Percentiles rank a stretch among this genome's conserved stretches.
Conservation (phyloP, 2,797 vertebrate genomes). For the Brachyalestes nurse region DNA sequence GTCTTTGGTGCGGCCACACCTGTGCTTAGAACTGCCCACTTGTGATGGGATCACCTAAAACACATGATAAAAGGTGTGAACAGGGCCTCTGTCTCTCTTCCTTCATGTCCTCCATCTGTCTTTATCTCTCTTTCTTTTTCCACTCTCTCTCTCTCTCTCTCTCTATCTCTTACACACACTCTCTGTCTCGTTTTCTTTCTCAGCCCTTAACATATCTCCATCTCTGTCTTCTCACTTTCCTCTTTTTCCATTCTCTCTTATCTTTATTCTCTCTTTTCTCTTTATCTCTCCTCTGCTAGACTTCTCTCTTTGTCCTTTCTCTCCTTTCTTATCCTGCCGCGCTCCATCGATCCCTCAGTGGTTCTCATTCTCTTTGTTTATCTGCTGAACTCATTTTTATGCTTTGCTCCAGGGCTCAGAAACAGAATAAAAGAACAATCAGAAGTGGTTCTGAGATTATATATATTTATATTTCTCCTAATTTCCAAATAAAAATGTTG, state of each 20-base stretch:
- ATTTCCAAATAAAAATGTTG: too few relatives aligned
- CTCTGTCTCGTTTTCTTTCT: constrained; percentile 5
- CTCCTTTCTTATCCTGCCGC: constrained; percentile 17
- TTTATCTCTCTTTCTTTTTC: constrained; percentile 1
- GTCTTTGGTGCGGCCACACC: too few relatives aligned
- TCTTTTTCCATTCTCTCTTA: neutral
- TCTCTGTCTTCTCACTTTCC: neutral
- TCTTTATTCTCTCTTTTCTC: neutral
- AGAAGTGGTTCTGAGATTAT: too few relatives aligned
- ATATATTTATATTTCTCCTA: too few relatives aligned
- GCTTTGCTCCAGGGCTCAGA: neutral
- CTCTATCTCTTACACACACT: constrained; percentile 50
- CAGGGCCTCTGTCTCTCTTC: neutral
- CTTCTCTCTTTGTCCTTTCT: constrained; percentile 34
- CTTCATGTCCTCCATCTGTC: too few relatives aligned
- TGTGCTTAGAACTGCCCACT: too few relatives aligned
- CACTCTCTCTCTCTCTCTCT: constrained; percentile 52
- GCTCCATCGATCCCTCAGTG: neutral
- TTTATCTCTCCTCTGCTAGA: neutral
- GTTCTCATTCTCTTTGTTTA: neutral
- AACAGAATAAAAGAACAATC: neutral
- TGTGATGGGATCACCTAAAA: too few relatives aligned
- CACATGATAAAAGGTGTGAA: too few relatives aligned
- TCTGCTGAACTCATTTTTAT: neutral
- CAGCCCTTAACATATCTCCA: neutral